Evolutionary conservation across 2,888 invertebrate genomes (phyloP).

Genomic region (Oscheius sp.): DNA sequence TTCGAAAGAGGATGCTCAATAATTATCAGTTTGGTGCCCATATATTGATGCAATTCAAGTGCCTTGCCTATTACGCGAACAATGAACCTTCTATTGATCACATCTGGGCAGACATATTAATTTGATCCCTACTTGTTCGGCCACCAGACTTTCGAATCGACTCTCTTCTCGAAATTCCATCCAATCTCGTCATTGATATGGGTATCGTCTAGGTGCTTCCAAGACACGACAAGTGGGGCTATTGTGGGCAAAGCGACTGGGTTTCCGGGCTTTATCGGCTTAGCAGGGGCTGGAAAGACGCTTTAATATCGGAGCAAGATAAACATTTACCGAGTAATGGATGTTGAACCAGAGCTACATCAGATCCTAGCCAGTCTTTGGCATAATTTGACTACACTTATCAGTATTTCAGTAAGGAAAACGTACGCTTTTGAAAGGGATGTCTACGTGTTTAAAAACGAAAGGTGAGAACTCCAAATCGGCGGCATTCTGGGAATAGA

Average conservation of each 20-base stretch:
- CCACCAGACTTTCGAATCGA: constrained; percentile 69
- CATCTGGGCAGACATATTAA: neutral
- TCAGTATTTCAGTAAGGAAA: constrained; percentile 8
- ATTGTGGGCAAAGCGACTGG: constrained; percentile 67
- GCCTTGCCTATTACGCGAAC: constrained; percentile 13
- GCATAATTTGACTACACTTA: constrained; percentile 59
- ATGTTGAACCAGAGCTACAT: constrained; percentile 62
- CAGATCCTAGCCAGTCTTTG: constrained; percentile 62
- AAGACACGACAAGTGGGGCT: constrained; percentile 59
- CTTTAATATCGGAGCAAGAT: neutral
- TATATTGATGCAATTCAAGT: constrained; percentile 5
- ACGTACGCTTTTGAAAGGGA: constrained; percentile 65
- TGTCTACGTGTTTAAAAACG: constrained; percentile 58
- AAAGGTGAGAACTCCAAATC: constrained; percentile 65
- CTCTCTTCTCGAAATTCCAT: constrained; percentile 67
- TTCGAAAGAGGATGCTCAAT: constrained; percentile 38
- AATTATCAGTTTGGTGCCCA: constrained; percentile 31
- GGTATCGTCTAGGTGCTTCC: constrained; percentile 59
- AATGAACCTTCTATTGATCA: too few species aligned
- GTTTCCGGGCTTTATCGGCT: constrained; percentile 56
- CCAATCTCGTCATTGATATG: constrained; percentile 62
- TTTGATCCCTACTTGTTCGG: constrained; percentile 49
- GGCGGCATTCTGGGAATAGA: constrained; percentile 52
- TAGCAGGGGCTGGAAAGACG: constrained; percentile 49
- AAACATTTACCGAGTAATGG: constrained; percentile 44